Percentiles rank a stretch among this genome's conserved stretches.
Evolutionary conservation across 2,113 vertebrate genomes (phyloP).

Genomic region (Guaruba guarouba): DNA sequence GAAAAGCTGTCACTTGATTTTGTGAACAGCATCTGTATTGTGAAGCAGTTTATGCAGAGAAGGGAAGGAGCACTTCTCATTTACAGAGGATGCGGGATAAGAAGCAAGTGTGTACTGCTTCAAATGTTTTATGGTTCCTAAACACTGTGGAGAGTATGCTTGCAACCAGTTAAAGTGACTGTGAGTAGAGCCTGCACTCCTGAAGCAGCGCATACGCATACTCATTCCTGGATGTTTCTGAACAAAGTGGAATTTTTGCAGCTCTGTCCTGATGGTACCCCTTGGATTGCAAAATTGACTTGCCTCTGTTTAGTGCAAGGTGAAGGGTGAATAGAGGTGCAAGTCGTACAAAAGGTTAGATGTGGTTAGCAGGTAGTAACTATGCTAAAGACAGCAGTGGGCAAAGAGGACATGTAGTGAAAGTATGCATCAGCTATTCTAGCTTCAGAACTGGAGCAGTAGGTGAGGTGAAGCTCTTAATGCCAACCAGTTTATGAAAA

Average conservation of each 20-base stretch:
- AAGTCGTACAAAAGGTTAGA: not conserved
- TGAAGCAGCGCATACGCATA: rapidly evolving
- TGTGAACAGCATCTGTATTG: not conserved
- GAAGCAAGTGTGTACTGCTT: not conserved
- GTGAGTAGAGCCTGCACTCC: not conserved
- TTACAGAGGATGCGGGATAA: not conserved
- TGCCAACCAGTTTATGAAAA: not conserved
- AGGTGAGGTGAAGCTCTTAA: not conserved
- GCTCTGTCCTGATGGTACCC: not conserved
- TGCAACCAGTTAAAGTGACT: not conserved
- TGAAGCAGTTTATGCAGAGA: not conserved
- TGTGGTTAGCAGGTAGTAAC: not conserved
- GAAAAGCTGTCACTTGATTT: not conserved
- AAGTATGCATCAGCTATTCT: not conserved
- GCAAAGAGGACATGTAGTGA: not conserved
- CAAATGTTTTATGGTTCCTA: not conserved
- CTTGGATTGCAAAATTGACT: not conserved
- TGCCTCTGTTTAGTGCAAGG: not conserved
- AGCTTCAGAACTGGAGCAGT: not conserved
- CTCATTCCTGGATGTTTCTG: not conserved
- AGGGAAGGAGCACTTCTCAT: not conserved
- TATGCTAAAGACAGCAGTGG: not conserved
- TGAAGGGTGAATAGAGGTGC: not conserved
- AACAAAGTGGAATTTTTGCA: not conserved
- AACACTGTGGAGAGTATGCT: not conserved